Evolutionary conservation across 64 coral and sea anemone species (phyloP), one percentile per base, ranked within the genome.

Genomic region (Acropora yongei): DNA sequence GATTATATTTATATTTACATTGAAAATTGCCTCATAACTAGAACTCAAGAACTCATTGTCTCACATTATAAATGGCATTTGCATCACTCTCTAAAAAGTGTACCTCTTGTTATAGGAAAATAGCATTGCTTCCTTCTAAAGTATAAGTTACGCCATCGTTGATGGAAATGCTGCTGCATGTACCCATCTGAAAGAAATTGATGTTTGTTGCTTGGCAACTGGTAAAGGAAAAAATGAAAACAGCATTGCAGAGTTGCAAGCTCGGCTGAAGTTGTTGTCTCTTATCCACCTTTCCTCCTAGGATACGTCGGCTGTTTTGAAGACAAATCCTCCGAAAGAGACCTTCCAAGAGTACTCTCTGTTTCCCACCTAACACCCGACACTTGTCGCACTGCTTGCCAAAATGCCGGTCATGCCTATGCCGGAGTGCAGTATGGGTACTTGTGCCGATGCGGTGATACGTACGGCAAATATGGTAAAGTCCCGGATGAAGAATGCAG

Each of bases 391-490:
- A 77, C 87, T 5, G 94, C 89, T 18, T 99, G 97, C 75, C 95
- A 89, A 61, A 77, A 79, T 12, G 74, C 88, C 4, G 78, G 92
- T 12, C 92, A 94, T 51, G 97, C 94, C 0, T 99, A 99, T 72
- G 94, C 94, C 3, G 97, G 88, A 74, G 87, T 99, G 57, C 97
- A 99, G 88, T 96, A 99, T 86, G 97, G 97, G n/a, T 99, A 99
- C 80, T 77, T 99, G 49, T 99, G 97, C 57, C 88, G 94, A 47
- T 99, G 97, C 83, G 97, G 97, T 30, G 90, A 99, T 55, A 87
- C 87, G 0, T 99, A 99, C 72, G 97, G 97, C 39, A 96, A 91
- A 51, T 99, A 99, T 74, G 75, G 76, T 1, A 90, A 95, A 43
- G 48, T 95, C 13, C 46, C 66, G 2, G 97, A 99, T n/a, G 84